Evolutionary conservation across 2,113 vertebrate genomes (phyloP), one percentile per base, ranked within the genome.

Genomic region (Salvelinus fontinalis): DNA sequence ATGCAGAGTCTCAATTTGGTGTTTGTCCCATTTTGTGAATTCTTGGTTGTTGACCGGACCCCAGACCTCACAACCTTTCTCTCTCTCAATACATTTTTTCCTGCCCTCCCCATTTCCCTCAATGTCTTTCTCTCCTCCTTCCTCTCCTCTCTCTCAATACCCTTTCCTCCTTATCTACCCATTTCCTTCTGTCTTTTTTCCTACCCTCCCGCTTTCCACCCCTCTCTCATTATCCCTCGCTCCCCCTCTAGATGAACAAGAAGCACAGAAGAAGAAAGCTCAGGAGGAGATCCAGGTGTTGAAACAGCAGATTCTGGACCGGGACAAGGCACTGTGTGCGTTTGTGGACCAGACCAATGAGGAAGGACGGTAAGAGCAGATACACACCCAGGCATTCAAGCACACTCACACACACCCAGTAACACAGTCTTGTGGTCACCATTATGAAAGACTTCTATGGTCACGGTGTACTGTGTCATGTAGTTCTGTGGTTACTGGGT

Each of bases 271-370:
- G 73, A 24, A 4, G 16, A 81, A 74, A 57, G 75, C 85, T 2
- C 73, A 84, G 76, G 16, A 9, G 2, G 75, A 90, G 0, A 79
- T 91, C 13, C 34, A 85, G 51, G 6, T 0, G 0, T 77, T 92
- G 70, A 91, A 93, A 78, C 65, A 89, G 44, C 64, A 85, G 34
- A 88, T 93, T 74, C 62, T 92, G 67, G 81, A 90, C 1, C 76
- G 91, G 83, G 92, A 94, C 75, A 80, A 79, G 54, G 75, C 83
- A 5, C 66, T 93, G 73, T 94, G 93, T 85, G 67, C 64, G 31
- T 87, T 81, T 83, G 88, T 85, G 22, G 90, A 94, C 75, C 18
- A 16, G 13, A 48, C 73, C 0, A 76, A 76, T 0, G 84, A 83
- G 1, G 90, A 92, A 72, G 87, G 83, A 71, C 76, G 81, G 93